phyloP scores from a whole-genome alignment of 1,140 invertebrate species.

The Gonatopus flavifemur region DNA sequence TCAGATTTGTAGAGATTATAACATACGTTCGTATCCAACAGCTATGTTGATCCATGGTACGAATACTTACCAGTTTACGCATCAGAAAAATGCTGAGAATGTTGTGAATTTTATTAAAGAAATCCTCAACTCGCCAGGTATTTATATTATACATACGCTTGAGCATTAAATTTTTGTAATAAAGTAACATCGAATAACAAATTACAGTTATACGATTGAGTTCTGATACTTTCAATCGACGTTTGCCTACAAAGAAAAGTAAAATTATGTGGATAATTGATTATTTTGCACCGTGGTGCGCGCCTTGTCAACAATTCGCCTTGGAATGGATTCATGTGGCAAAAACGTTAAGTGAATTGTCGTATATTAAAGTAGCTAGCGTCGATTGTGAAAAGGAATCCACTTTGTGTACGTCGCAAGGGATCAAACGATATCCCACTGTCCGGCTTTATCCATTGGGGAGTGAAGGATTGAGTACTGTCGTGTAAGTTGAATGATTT shows the following conservation, averaged over 20 bases:
- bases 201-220: conserved; percentile 63
- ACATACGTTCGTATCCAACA: conserved; percentile 74
- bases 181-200: background rate
- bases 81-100: conserved; percentile 62
- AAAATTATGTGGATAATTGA: conserved; percentile 67
- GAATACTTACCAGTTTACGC: conserved; percentile 63
- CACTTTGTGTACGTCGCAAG: conserved; percentile 62
- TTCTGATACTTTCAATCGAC: conserved; percentile 59
- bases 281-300: conserved; percentile 72
- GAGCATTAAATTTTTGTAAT: background rate
- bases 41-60: conserved; percentile 71
- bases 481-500: conserved; percentile 56
- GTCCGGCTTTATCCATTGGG: conserved; percentile 69
- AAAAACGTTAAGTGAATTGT: conserved; percentile 47
- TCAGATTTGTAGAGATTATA: conserved; percentile 62
- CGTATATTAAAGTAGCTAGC: conserved; percentile 65
- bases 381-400: conserved; percentile 69
- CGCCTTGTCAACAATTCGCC: conserved; percentile 67
- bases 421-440: conserved; percentile 70
- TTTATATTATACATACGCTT: conserved; percentile 8
- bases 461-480: conserved; percentile 52
- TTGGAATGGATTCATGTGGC: conserved; percentile 67
- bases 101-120: conserved; percentile 73
- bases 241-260: conserved; percentile 56
- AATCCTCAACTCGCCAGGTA: conserved; percentile 58